Evolutionary conservation across 2,113 vertebrate species (phyloP), one percentile per base, ranked within the genome.

Genomic region (Lycaon pictus): DNA sequence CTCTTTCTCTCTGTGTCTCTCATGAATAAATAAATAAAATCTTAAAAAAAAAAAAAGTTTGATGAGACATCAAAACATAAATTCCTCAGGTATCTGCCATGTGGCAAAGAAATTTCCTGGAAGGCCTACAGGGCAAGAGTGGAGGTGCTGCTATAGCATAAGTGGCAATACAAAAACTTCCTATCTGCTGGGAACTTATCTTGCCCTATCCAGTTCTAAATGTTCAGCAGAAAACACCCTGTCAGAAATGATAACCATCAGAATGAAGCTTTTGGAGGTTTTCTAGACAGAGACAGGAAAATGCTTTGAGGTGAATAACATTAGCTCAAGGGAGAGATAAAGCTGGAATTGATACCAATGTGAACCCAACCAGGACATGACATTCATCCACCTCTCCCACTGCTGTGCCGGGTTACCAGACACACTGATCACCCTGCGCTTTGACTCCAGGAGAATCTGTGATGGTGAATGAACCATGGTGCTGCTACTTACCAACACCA

Each of bases 1-100:
- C 43, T 43, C 43, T 43, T 7, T 43, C 43, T 43, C 43, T 43
- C 43, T 43, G 43, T 43, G 43, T 43, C 43, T 43, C 43, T 43
- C 43, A 43, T 43, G 7, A 43, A 43, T 7, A 43, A 43, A 43
- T 43, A 43, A 43, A 43, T 43, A 43, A 43, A 43, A 43, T 43
- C 43, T 63, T 29, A 19, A 60, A 71, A 96, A 19, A 60, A 96
- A 96, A 19, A 60, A 71, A 96, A 63, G 62, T 56, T 11, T 48
- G 25, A 88, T 55, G 29, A 85, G 93, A 67, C 0, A 1, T 58
- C 48, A 51, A 90, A 85, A 37, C 84, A 83, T 16, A 81, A 76
- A 82, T 12, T 88, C 65, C 25, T 83, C 63, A 60, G 25, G 20
- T 55, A 89, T 48, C 15, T 72, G 82, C 37, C 15, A 12, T 0